phyloP scores from a whole-genome alignment of 2,113 vertebrate species.

The western clawed frog (Xenopus tropicalis) region DNA sequence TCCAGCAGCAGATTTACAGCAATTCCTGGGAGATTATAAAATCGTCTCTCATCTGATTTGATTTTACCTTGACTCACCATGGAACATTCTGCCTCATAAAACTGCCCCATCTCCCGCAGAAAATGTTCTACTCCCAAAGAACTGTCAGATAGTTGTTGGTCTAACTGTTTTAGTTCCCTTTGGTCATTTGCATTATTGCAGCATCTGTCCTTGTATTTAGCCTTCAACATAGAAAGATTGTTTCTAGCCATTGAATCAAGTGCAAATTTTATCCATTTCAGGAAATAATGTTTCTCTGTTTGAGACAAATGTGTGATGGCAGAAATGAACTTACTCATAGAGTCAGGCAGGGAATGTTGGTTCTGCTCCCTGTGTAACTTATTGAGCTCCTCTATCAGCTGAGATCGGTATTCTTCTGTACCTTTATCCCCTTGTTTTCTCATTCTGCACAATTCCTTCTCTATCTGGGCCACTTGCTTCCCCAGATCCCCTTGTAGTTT shows the following conservation, averaged over 20 bases:
- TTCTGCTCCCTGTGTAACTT: conserved; percentile 48
- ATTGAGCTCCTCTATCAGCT: conserved; percentile 19
- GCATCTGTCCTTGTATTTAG: conserved; percentile 26
- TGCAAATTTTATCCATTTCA: conserved; percentile 53
- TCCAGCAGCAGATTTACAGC: conserved; percentile 61
- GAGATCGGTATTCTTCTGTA: background rate
- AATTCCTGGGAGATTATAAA: conserved; percentile 37
- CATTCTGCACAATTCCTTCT: no score
- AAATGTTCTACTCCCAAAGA: conserved; percentile 71
- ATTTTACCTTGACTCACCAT: conserved; percentile 39
- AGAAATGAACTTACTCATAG: conserved; percentile 22
- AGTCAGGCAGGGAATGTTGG: background rate
- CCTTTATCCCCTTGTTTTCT: background rate
- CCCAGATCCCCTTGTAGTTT: conserved; percentile 49
- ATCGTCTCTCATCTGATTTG: background rate
- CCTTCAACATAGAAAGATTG: background rate
- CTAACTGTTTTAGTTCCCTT: conserved; percentile 10
- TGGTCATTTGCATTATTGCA: background rate
- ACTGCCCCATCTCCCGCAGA: conserved; percentile 73
- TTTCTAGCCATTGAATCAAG: conserved; percentile 43
- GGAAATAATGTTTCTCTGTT: conserved; percentile 49
- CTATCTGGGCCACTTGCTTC: conserved; percentile 30
- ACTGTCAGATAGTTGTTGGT: conserved; percentile 52
- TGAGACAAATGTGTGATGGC: conserved; percentile 46
- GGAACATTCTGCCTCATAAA: conserved; percentile 66